Base-by-base conservation (phyloP, 2,113 vertebrate genomes). In the Abramis brama region DNA sequence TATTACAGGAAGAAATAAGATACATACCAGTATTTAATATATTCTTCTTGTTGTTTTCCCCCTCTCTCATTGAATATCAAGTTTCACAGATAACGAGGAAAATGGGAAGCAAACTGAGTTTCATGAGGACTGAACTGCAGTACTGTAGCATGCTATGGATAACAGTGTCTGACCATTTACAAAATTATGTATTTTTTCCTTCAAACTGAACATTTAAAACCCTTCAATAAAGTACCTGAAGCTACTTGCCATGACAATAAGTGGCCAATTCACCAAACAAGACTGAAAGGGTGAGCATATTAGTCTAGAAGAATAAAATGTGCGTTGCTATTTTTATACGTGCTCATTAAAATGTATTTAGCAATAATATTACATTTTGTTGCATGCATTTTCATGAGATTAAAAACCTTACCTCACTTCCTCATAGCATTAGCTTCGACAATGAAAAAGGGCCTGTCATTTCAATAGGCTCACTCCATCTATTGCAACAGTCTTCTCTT, bases 401-500 rank as follows among this genome's bases (percentile, higher is more conserved):
- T 57, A 57, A 57, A 7, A 21, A 21, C 55, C 6, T 21, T 23
- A 23, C 33, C 68, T 21, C 33, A 39, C 33, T 82, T 88, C 39
- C 86, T 70, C 83, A 83, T 62, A 87, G 81, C 83, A 82, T 70
- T 45, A 83, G 80, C 62, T 84, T 60, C 39, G 27, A 30, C 30
- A 59, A 76, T 12, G 10, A 39, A 82, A 74, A 88, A 79, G 84
- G 57, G 83, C 59, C 84, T 86, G 85, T 74, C 71, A 82, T 85
- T 89, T 86, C 84, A 90, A 89, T 86, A 83, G 84, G 81, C 64
- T 87, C 64, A 71, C 71, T 82, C 80, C 59, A 47, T 89, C 84
- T 89, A 80, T 78, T 82, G 83, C 82, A 85, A 89, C 85, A 88
- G 86, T 82, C 80, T 79, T 86, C 74, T 80, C 89, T 91, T 91